Conservation (phyloP, 2,113 vertebrate genomes). For the rabbit (Oryctolagus cuniculus) region mOryCun1.1 NC_091450.1:21955001-21955500, state of each 20-base stretch:
- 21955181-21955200: background rate
- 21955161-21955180: background rate
- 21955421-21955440: background rate
- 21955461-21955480: background rate
- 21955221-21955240: background rate
- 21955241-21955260: background rate
- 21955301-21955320: background rate
- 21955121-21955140: no score
- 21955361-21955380: background rate
- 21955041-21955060: no score
- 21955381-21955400: background rate
- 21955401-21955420: background rate
- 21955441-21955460: background rate
- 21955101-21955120: no score
- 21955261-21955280: background rate
- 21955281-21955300: background rate
- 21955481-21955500: background rate
- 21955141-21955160: background rate
- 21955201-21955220: background rate
- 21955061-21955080: no score
- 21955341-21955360: background rate
- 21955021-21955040: no score
- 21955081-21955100: no score
- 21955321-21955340: background rate
- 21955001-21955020: no score